Evolutionary conservation across 2,797 vertebrate species (phyloP), one percentile per base, ranked within the genome.

Genomic region (Acipenser oxyrinchus): DNA sequence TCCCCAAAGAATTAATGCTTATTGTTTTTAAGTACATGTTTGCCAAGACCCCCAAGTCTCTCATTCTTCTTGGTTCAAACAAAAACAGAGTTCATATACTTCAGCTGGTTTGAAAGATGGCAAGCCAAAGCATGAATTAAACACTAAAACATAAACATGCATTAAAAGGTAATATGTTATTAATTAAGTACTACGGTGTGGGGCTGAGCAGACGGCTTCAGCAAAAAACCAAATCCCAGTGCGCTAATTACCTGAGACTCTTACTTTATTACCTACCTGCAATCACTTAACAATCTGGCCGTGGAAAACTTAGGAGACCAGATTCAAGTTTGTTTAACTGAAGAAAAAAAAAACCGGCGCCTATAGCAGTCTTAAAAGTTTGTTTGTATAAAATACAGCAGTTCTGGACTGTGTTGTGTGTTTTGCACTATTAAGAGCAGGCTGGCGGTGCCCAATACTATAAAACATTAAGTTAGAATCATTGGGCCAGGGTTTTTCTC

Each of bases 121-220:
- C 50, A 67, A 58, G 76, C 78, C 75, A 70, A 73, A 72, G 69
- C 67, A 69, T 78, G 79, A 70, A 74, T 78, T 81, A 77, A 81
- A 75, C 69, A 74, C 76, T 73, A 72, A 64, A 69, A 78, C 78
- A 78, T 82, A 83, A 85, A 83, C 81, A 75, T 70, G 73, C 78
- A 80, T 81, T 81, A 81, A 80, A 79, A 82, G 76, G 73, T 78
- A 81, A 81, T 74, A 53, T 83, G 84, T 75, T 82, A 77, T 76
- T 78, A 78, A 82, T 85, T 81, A 83, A 76, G 77, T 73, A 59
- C 53, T 74, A 70, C 74, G 73, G 13, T n/a, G 37, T 61, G 49
- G 49, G 13, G 57, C 48, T 61, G 66, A 48, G 49, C 59, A 18
- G 57, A 60, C 66, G 49, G 58, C 66, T 50, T 60, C n/a, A 60